Base-by-base conservation (phyloP, 2,888 invertebrate species). In the Dryobotodes eremita region DNA sequence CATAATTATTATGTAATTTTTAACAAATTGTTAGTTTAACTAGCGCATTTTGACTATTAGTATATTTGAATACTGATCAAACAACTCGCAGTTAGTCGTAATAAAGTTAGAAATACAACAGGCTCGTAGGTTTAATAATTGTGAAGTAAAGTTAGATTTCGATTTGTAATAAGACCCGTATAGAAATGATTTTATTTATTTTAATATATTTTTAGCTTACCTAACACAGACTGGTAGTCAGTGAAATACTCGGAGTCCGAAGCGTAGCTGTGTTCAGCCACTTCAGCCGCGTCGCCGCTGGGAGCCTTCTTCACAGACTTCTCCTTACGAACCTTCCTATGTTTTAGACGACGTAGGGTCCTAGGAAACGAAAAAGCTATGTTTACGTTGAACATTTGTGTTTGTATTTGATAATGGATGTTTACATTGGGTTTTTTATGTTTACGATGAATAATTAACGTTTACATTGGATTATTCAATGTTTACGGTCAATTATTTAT, bases 191-290 rank as follows among this genome's bases (percentile, higher is more conserved):
- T 42, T 42, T 42, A 4, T 42, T 42, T 42, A 42, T 36, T 36
- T 36, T 2, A 42, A 42, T 42, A 4, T 10, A 0, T 10, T 46
- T 46, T 46, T 46, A 10, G 10, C 80, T 82, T 42, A 95, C 96
- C 95, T 57, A 95, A 61, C 2, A 96, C 92, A 31, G 96, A 96
- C 83, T 96, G 96, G 80, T 96, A 96, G 84, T 96, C 96, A 0
- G 96, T 96, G 77, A 95, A 95, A 80, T 97, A 97, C 77, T 97
- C 96, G 0, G 96, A 96, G 84, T 97, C 96, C 0, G 96, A 96
- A 0, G 94, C 93, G 72, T 95, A 94, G 90, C 94, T 95, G 31
- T 89, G 92, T 8, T 95, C 95, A 0, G 86, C 88, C 0, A 86
- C 92, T 65, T 94, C 94, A 0, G 84, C 86, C 0, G 83, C 82